Evolutionary conservation across 2,888 invertebrate species (phyloP), one percentile per base, ranked within the genome.

Genomic region (Cactoblastis cactorum): DNA sequence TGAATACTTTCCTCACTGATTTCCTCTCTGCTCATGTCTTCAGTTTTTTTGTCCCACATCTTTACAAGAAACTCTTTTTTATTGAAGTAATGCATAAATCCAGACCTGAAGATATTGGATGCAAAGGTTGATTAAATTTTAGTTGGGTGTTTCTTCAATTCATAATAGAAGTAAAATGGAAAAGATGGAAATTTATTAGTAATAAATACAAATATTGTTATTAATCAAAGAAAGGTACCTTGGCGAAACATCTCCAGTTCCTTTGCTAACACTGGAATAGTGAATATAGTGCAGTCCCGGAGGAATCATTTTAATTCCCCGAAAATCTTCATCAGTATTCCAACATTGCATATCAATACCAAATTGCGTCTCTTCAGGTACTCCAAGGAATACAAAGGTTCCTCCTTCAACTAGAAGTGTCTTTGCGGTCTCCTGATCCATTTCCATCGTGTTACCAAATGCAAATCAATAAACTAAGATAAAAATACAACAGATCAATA

Each of bases 231-330:
- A 50, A 24, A 45, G 46, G 63, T 61, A 92, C 79, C 96, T 90
- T 11, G 95, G 95, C 1, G 94, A 93, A 4, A 91, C 82, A 65
- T 94, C 93, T 0, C 92, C 93, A 47, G 91, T 91, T 0, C 82
- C 83, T 58, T 85, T 83, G 66, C 92, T 92, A 11, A 91, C 90
- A 57, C 91, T 93, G 90, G 95, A 95, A 75, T 95, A 98, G 87
- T 97, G 97, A 12, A 99, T 91, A 72, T 95, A 98, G 81, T 99
- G 99, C 49, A 98, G 85, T 4, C 99, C 99, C 1, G 98, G 97
- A 0, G 99, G 99, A 65, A 99, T 98, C 98, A 99, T 98, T 91
- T 99, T 99, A 22, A 99, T 93, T 0, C 99, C 99, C 67, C 93
- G 92, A 80, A 99, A 99, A 73, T 95, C 95, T 52, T 96, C 95